Conservation (phyloP, 2,113 vertebrate species). For the Cavia aperea region DNA sequence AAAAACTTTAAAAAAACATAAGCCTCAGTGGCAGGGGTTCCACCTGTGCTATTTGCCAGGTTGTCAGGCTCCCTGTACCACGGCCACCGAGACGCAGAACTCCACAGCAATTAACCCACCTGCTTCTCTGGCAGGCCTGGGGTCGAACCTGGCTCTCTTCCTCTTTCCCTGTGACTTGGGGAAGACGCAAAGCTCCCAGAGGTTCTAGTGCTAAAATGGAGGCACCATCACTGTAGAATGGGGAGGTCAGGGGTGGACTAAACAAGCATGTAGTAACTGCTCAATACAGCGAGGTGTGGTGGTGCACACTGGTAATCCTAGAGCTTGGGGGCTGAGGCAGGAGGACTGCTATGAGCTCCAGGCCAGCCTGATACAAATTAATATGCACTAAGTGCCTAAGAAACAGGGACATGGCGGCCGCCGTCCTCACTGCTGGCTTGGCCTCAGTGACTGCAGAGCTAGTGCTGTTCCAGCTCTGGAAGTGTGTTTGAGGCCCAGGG, state of each 20-base stretch:
- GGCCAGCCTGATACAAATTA: not conserved
- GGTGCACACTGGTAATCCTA: not conserved
- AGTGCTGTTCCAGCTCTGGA: not conserved
- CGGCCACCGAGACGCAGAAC: not conserved
- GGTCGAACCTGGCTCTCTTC: not conserved
- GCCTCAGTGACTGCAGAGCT: not conserved
- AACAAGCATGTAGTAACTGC: not conserved
- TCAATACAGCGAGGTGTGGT: not conserved
- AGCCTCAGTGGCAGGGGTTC: not conserved
- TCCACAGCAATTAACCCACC: not conserved
- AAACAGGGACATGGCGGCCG: not conserved
- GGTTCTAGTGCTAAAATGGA: not conserved
- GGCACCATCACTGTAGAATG: too few relatives aligned
- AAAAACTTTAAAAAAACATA: not conserved
- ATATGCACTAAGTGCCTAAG: too few relatives aligned
- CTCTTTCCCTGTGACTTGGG: not conserved
- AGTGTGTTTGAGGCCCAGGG: not conserved
- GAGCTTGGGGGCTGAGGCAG: not conserved
- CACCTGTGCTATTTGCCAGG: not conserved
- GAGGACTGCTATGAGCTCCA: not conserved
- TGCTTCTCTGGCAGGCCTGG: not conserved
- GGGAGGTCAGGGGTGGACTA: not conserved
- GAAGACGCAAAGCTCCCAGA: not conserved
- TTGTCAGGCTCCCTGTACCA: fast-evolving
- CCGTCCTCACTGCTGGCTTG: not conserved